These are phyloP conservation scores for Homarus gammarus DNA, from an alignment of 2,888 invertebrate genomes.

Conservation along the genomic window DNA sequence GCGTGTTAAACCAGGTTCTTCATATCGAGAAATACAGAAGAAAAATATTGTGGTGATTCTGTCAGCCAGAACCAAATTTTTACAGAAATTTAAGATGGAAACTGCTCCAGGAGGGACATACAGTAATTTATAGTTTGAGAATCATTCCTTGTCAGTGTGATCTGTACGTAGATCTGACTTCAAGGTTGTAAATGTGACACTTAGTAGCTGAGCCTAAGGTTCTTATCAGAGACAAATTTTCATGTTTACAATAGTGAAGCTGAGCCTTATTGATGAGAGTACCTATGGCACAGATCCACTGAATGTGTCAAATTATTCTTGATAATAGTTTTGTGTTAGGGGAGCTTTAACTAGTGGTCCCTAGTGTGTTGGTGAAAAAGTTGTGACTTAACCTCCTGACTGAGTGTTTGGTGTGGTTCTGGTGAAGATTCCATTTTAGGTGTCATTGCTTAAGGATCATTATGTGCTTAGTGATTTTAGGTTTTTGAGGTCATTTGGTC, in stretches of 20 bases:
- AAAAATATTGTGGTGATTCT: not conserved
- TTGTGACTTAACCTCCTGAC: conserved; percentile 39
- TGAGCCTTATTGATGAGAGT: conserved; percentile 38
- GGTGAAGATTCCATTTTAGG: conserved; percentile 37
- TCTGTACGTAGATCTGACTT: conserved; percentile 59
- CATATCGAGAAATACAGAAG: not conserved
- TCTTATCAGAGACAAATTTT: conserved; percentile 33
- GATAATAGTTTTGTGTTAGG: conserved; percentile 52
- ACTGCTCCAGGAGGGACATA: conserved; percentile 67
- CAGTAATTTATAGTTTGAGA: conserved; percentile 35
- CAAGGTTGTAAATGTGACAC: conserved; percentile 57
- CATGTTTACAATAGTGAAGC: conserved; percentile 52
- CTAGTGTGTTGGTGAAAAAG: conserved; percentile 50
- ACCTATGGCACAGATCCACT: conserved; percentile 56
- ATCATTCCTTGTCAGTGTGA: conserved; percentile 71
- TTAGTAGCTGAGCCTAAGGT: conserved; percentile 34
- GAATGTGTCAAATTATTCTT: conserved; percentile 49
- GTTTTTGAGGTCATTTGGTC: conserved; percentile 33
- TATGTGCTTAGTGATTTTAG: conserved; percentile 25
- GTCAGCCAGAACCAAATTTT: conserved; percentile 7
- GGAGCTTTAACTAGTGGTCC: conserved; percentile 51
- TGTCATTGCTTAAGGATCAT: conserved; percentile 40
- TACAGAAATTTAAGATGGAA: conserved; percentile 13
- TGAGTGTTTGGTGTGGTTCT: conserved; percentile 66
- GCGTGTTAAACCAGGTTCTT: not conserved